These are phyloP conservation scores for Bombus sibiricus DNA, from an alignment of 1,140 invertebrate species.

Conservation along the genomic window DNA sequence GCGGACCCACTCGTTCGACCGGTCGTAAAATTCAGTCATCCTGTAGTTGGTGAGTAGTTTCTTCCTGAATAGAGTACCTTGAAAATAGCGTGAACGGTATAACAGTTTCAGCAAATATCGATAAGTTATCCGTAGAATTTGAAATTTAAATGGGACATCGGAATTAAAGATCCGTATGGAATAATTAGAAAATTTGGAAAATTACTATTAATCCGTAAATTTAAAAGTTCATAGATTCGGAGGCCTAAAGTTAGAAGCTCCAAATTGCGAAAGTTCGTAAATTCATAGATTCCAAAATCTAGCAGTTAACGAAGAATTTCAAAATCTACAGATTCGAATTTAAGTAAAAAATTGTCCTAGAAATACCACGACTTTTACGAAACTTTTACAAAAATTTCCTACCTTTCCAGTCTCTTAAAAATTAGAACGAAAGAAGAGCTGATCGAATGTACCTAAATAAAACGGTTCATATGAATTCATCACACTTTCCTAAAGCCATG, in stretches of 20 bases:
- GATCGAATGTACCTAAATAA: too few relatives aligned
- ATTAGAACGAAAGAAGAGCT: too few relatives aligned
- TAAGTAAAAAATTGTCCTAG: too few relatives aligned
- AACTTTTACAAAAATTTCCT: too few relatives aligned
- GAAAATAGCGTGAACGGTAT: not conserved
- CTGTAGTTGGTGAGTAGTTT: not conserved
- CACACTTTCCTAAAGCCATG: too few relatives aligned
- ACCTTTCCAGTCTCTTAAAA: too few relatives aligned
- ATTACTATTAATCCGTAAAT: not conserved
- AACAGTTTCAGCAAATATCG: not conserved
- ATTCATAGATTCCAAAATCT: not conserved
- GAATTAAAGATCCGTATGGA: not conserved
- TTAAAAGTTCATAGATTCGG: not conserved
- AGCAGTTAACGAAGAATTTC: not conserved
- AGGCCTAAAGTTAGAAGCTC: too few relatives aligned
- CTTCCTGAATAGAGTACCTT: not conserved
- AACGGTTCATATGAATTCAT: too few relatives aligned
- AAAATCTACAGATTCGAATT: not conserved
- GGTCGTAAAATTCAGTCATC: conserved; percentile 12
- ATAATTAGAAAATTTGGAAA: not conserved
- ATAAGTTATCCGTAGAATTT: not conserved
- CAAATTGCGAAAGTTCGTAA: not conserved
- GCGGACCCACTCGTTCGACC: not conserved
- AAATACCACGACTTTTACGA: too few relatives aligned
- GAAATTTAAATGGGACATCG: not conserved